Percentiles rank a stretch among this genome's conserved stretches.
Evolutionary conservation across 1,140 invertebrate species (phyloP).

Genomic region (Schlechtendalia chinensis): DNA sequence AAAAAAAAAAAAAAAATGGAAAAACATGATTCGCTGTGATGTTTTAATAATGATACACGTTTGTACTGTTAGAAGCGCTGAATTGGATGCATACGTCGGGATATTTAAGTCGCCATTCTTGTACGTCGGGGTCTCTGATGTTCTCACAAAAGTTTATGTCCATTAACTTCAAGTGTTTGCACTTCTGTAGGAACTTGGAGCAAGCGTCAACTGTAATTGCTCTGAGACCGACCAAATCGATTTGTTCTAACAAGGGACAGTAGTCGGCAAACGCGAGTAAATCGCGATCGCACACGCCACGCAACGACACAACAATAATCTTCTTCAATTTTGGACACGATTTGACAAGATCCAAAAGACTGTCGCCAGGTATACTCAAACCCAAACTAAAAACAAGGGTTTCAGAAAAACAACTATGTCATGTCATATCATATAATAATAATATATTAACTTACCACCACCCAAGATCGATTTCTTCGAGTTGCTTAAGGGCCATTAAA

Average conservation of each 20-base stretch:
- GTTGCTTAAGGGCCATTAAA: constrained; percentile 66
- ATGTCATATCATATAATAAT: neutral
- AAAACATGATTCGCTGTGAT: constrained; percentile 2
- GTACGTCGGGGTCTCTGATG: constrained; percentile 68
- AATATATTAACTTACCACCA: constrained; percentile 69
- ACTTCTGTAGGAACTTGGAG: constrained; percentile 63
- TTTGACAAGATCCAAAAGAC: constrained; percentile 58
- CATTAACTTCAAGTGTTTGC: constrained; percentile 69
- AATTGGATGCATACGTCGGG: constrained; percentile 65
- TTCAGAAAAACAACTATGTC: neutral
- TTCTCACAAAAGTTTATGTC: constrained; percentile 85
- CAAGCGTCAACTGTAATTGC: constrained; percentile 72
- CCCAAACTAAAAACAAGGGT: constrained; percentile 56
- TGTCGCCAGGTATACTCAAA: constrained; percentile 59
- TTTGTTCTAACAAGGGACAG: constrained; percentile 68
- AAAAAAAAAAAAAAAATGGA: neutral
- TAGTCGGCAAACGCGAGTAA: constrained; percentile 67
- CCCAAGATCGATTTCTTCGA: constrained; percentile 83
- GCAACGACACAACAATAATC: constrained; percentile 72
- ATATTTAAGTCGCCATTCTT: constrained; percentile 63
- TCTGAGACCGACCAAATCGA: constrained; percentile 78
- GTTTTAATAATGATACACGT: constrained; percentile 54
- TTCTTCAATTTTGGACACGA: constrained; percentile 70
- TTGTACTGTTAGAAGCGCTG: constrained; percentile 8
- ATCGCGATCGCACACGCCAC: constrained; percentile 75